Percentiles rank a stretch among this genome's conserved stretches.
Conservation (phyloP, 1,140 invertebrate species). For the Caenorhabditis tropicalis region DNA sequence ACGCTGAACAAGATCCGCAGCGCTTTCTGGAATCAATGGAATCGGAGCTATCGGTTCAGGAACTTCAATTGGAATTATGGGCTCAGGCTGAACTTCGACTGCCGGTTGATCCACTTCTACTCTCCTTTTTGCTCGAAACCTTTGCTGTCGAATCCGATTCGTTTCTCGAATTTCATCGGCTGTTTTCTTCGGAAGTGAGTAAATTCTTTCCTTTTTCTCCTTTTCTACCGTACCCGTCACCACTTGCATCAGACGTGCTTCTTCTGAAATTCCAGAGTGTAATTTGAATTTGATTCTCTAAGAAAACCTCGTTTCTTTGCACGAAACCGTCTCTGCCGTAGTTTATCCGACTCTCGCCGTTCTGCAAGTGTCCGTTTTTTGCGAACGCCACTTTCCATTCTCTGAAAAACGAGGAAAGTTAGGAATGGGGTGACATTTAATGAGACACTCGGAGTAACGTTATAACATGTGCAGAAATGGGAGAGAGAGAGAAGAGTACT, state of each 20-base stretch:
- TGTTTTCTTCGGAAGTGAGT: not conserved
- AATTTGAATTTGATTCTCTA: too few species aligned
- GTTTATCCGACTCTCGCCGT: not conserved
- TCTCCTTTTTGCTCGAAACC: not conserved
- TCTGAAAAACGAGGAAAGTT: not conserved
- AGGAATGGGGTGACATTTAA: not conserved
- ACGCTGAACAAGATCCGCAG: not conserved
- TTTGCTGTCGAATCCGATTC: constrained; percentile 1
- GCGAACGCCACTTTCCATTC: constrained; percentile 5
- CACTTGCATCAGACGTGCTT: not conserved
- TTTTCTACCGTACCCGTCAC: not conserved
- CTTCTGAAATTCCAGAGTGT: constrained; percentile 28
- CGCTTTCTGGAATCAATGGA: not conserved
- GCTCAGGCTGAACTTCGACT: too few species aligned
- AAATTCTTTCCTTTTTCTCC: not conserved
- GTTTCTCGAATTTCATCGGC: constrained; percentile 4
- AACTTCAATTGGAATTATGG: too few species aligned
- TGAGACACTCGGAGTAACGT: not conserved
- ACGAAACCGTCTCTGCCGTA: not conserved
- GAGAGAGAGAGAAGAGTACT: not conserved
- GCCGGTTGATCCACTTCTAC: not conserved
- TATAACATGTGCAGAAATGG: not conserved
- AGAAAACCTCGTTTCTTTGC: constrained; percentile 30
- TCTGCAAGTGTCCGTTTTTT: constrained; percentile 22
- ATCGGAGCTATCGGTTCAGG: not conserved